Base-by-base conservation (phyloP, 2,113 vertebrate genomes). In the Aramus guarauna region DNA sequence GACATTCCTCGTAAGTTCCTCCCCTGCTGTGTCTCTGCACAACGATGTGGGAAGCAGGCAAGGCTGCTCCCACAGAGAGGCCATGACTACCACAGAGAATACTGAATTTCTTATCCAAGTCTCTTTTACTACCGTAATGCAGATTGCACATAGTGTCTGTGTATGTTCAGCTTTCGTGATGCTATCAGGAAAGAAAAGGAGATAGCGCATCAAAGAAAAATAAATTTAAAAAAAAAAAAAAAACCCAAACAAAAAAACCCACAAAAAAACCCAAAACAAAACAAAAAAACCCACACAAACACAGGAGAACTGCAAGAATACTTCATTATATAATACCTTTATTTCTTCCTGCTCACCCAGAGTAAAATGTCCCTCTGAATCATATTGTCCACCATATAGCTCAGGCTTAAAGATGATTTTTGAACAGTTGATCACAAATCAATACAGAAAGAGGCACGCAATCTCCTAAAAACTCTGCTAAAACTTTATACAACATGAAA, bases 31-130 rank as follows among this genome's bases (percentile, higher is more conserved):
- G 12, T 30, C 15, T 21, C 34, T 27, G 22, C 56, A 43, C 29
- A 6, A 26, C 0, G 0, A 9, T 8, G 11, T 1, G 1, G 36
- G 39, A 71, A 47, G n/a, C 50, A 78, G 48, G 22, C 0, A 0
- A 75, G 60, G 52, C 41, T 72, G 45, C 17, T 75, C 34, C 56
- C 19, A 41, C 1, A 0, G 34, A 62, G 8, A 21, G 11, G 6
- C 41, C 79, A 1, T 2, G 10, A 60, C 47, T 62, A 63, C 26
- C 80, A 39, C 29, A 52, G 5, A 15, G 47, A 79, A 41, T 26
- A 37, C 37, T 17, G 32, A 64, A 36, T 39, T 62, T 78, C 48
- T 50, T 29, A 48, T 4, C 11, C 9, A 24, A 59, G 21, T 66
- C 13, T 59, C 22, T 66, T 69, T 50, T 43, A 67, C 41, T 62